Evolutionary conservation across 2,888 invertebrate species (phyloP).

Genomic region (Syrista parreyssii): DNA sequence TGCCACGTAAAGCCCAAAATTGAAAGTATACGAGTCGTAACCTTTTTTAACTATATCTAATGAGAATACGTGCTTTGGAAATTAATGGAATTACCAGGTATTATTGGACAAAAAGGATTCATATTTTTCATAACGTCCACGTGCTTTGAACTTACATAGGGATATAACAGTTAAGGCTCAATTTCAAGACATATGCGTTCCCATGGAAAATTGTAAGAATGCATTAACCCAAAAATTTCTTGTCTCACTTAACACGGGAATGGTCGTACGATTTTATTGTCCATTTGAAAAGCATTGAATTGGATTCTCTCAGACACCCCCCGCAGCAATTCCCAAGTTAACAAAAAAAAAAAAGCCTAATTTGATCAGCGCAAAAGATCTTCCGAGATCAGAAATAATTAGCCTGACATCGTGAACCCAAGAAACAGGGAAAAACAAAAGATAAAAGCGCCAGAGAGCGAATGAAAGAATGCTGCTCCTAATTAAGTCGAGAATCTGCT

Average conservation of each 20-base stretch:
- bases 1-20: background rate
- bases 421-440: constrained; percentile 9
- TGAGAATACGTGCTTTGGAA: background rate
- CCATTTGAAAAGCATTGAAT: no score
- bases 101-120: background rate
- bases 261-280: background rate
- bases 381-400: background rate
- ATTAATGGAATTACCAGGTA: background rate
- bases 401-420: background rate
- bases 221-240: background rate
- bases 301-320: no score
- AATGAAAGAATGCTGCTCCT: constrained; percentile 14
- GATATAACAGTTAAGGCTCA: background rate
- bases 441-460: constrained; percentile 2
- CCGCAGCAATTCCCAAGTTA: no score
- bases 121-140: background rate
- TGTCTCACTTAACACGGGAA: background rate
- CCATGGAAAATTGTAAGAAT: no score
- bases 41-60: background rate
- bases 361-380: background rate
- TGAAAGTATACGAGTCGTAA: background rate
- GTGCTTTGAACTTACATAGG: background rate
- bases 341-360: background rate
- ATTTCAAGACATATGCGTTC: background rate
- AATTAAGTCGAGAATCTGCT: constrained; percentile 6